Base-by-base conservation (phyloP, 2,797 vertebrate species). In the Apogon hyalosoma region DNA sequence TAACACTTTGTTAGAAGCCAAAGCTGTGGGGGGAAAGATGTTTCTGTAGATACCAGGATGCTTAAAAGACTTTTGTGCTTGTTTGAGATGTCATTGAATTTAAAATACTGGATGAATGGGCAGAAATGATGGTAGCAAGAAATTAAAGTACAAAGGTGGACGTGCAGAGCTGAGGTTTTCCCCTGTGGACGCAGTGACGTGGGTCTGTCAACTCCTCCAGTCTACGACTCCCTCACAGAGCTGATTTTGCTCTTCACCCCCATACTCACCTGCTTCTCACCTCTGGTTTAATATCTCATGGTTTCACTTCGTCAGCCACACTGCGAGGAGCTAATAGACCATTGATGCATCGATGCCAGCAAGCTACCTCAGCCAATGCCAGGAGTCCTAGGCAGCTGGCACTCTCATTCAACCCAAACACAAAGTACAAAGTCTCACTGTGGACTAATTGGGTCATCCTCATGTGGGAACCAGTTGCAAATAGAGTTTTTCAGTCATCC, bases 361-460 rank as follows among this genome's bases (percentile, higher is more conserved):
- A 21, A 62, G 69, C 61, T 11, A 21, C 38, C 55, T 53, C 62
- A 2, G 57, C 71, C 81, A 60, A 59, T 78, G 80, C 86, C 89
- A 92, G 82, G 61, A 83, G 75, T 79, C 78, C 80, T 38, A 69
- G 87, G 87, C 90, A 90, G 87, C 90, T 90, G 89, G 78, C 81
- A 56, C 77, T 55, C 69, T 80, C 82, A 80, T 89, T 88, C 88
- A 91, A 68, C 50, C 54, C 68, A 6, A 86, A 71, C 75, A 85
- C 86, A 73, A 73, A 83, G 86, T 86, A 91, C 90, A 90, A 82
- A 84, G 90, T 92, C 85, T 85, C 77, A 86, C 84, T 91, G 90
- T 92, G 85, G 77, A 58, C 84, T 87, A 90, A 90, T 88, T 90
- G 88, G 87, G 84, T 87, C 85, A 80, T 79, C 78, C 64, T 87